Evolutionary conservation across 1,140 invertebrate genomes (phyloP), one percentile per base, ranked within the genome.

Genomic region (Diachasma alloeum): DNA sequence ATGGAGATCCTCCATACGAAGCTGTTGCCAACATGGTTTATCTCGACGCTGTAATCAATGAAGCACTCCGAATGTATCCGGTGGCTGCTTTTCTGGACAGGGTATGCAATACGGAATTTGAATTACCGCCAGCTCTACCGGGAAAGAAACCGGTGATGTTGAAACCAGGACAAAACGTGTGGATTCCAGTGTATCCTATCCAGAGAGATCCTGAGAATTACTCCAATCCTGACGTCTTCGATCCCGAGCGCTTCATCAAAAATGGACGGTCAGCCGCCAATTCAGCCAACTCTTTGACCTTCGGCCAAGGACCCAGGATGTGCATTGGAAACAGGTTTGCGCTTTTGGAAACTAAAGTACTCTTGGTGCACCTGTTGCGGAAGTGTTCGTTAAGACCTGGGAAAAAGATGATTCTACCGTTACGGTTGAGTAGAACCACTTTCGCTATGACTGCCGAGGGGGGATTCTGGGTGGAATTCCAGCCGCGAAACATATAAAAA

Each of bases 21-120:
- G 82, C 71, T 42, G 19, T 89, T 10, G 83, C 86, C 13, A 82
- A 87, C 66, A 80, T 91, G 76, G 79, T 82, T 36, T 91, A 91
- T 81, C 79, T 91, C 73, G 89, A 91, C 24, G 90, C 86, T 84
- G 85, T 91, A 5, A 53, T 89, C 13, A 81, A 85, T 80, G 93
- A 93, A 84, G 90, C 91, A 3, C 80, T 93, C 36, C 83, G 93
- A 19, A 89, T 91, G 72, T 92, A 91, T 88, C 91, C 92, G 0
- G 82, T 90, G 1, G 87, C 87, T 4, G 79, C 89, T 10, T 81
- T 84, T 10, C 76, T 90, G 3, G 89, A 91, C 78, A 84, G 92
- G 46, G 78, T 87, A 15, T 91, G 90, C 72, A 89, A 86, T n/a
- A 90, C 91, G 82, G 81, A 84, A 10, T 91, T 91, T 81, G 68